Evolutionary conservation across 2,888 invertebrate genomes (phyloP).

Genomic region (Tenthredo amoena): DNA sequence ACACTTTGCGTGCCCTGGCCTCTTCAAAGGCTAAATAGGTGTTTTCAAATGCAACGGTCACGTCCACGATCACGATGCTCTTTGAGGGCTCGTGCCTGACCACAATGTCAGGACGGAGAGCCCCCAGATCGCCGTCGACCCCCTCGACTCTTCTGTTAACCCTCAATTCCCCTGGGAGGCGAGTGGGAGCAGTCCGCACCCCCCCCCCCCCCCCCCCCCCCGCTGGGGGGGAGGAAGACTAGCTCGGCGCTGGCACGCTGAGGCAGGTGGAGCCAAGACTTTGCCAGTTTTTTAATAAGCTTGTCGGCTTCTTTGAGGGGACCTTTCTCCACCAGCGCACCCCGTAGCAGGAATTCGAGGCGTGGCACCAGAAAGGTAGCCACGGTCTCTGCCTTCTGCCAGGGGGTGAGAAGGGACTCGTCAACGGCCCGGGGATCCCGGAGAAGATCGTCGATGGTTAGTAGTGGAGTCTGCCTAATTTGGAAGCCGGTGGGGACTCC

Average conservation of each 20-base stretch:
- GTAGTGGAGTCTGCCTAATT: constrained; percentile 56
- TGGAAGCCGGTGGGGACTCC: constrained; percentile 62
- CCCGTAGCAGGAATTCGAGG: constrained; percentile 53
- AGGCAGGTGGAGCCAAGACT: too few species aligned
- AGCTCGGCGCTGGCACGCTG: too few species aligned
- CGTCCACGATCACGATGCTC: constrained; percentile 66
- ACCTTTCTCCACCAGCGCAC: too few species aligned
- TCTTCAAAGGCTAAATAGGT: constrained; percentile 58
- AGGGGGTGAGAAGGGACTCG: constrained; percentile 57
- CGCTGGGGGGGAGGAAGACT: constrained; percentile 60
- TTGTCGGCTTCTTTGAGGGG: too few species aligned
- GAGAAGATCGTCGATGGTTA: constrained; percentile 58
- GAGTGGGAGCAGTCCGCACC: constrained; percentile 64
- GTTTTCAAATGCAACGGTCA: constrained; percentile 70
- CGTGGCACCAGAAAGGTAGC: constrained; percentile 65
- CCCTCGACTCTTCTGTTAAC: constrained; percentile 58
- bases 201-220: too few species aligned
- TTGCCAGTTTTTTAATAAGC: too few species aligned
- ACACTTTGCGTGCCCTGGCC: constrained; percentile 62
- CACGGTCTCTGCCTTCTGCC: constrained; percentile 59
- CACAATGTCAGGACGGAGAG: too few species aligned
- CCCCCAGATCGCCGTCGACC: too few species aligned
- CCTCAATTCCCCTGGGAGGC: constrained; percentile 52
- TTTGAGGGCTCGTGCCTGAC: constrained; percentile 25
- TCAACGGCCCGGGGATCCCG: constrained; percentile 56